Evolutionary conservation across 2,888 invertebrate genomes (phyloP).

Genomic region (Papilio demoleus): DNA sequence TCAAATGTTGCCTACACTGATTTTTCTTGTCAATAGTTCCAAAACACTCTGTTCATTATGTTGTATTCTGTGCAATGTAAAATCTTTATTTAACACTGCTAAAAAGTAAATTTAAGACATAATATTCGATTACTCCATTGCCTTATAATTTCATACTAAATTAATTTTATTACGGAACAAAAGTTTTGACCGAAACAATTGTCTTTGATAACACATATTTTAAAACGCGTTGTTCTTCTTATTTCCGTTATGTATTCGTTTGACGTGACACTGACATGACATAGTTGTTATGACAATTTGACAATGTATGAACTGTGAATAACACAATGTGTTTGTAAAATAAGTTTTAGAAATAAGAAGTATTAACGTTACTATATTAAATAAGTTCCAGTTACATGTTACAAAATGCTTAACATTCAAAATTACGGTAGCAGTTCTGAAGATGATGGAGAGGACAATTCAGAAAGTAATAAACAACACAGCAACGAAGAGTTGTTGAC

Average conservation of each 20-base stretch:
- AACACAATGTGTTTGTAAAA: slow-evolving; percentile 11
- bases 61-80: neutral
- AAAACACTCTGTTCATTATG: too few species aligned
- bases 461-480: slow-evolving; percentile 62
- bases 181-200: too few species aligned
- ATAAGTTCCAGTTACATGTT: neutral
- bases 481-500: slow-evolving; percentile 72
- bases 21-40: slow-evolving; percentile 13
- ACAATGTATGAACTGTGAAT: neutral
- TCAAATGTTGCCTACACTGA: slow-evolving; percentile 57
- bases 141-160: too few species aligned
- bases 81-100: neutral
- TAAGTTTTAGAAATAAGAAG: neutral
- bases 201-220: too few species aligned
- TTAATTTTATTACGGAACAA: too few species aligned
- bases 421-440: slow-evolving; percentile 90
- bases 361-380: neutral
- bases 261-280: neutral
- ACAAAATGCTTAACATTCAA: slow-evolving; percentile 87
- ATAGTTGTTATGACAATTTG: neutral
- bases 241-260: too few species aligned
- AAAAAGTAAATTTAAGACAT: too few species aligned
- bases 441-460: slow-evolving; percentile 84
- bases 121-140: too few species aligned
- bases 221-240: too few species aligned